Conservation (phyloP, 2,888 invertebrate species). For the Drosophila longiperda region DNA sequence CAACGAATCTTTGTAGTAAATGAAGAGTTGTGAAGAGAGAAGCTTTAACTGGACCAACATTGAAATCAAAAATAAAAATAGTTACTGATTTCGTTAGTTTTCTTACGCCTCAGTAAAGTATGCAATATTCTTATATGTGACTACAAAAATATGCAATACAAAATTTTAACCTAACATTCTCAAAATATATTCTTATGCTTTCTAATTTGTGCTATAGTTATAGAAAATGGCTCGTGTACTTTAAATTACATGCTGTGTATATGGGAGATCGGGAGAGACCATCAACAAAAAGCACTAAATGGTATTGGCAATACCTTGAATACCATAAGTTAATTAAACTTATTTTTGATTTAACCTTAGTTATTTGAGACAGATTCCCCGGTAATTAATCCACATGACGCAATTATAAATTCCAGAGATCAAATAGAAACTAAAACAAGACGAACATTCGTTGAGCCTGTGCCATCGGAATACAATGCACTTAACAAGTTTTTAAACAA, state of each 20-base stretch:
- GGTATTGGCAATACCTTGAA: not conserved
- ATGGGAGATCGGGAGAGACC: not conserved
- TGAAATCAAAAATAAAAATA: not conserved
- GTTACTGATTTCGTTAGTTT: not conserved
- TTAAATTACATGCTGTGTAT: not conserved
- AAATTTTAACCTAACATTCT: not conserved
- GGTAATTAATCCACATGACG: not conserved
- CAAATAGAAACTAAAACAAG: not conserved
- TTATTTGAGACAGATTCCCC: not conserved
- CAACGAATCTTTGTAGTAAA: not conserved
- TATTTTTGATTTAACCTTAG: not conserved
- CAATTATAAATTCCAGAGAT: not conserved
- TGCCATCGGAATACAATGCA: constrained; percentile 13
- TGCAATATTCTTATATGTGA: not conserved
- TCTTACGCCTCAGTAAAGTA: not conserved
- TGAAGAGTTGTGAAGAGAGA: not conserved
- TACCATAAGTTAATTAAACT: not conserved
- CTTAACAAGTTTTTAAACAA: not conserved
- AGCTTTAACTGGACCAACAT: not conserved
- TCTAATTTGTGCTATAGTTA: not conserved
- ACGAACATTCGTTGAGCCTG: not conserved
- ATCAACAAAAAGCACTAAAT: not conserved
- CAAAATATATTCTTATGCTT: not conserved
- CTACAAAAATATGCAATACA: constrained; percentile 8
- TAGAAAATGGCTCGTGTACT: not conserved